phyloP scores from a whole-genome alignment of 2,797 vertebrate species.

The Mus spretus region DNA sequence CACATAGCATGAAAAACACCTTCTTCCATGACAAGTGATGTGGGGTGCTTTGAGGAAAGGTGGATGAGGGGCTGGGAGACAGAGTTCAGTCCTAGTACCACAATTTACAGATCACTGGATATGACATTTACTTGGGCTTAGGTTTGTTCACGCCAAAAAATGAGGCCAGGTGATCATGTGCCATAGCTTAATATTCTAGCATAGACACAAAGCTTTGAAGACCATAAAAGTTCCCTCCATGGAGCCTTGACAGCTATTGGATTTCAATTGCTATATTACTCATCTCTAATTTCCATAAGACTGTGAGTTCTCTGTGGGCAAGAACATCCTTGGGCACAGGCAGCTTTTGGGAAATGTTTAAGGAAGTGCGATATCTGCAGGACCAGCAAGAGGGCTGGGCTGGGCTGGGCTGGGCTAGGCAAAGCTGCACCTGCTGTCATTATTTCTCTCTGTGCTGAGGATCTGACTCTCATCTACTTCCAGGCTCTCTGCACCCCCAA shows the following conservation, averaged over 20 bases:
- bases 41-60: too few species aligned
- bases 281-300: slow-evolving; percentile 53
- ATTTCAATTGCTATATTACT: neutral
- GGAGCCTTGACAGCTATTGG: neutral
- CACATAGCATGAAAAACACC: neutral
- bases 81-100: neutral
- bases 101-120: neutral
- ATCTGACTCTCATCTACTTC: neutral
- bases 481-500: neutral
- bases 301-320: slow-evolving; percentile 63
- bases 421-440: slow-evolving; percentile 35
- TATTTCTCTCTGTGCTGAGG: slow-evolving; percentile 20
- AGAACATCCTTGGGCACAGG: slow-evolving; percentile 28
- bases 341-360: slow-evolving; percentile 50
- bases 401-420: neutral
- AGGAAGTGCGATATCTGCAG: slow-evolving; percentile 40
- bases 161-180: neutral
- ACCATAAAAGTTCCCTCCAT: neutral
- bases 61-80: accelerated
- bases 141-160: slow-evolving; percentile 54
- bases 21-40: neutral
- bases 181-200: neutral
- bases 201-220: neutral
- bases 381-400: neutral
- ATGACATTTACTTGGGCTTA: neutral